These are phyloP conservation scores for Alligator sinensis DNA, from an alignment of 2,113 vertebrate genomes.

Conservation along the genomic window DNA sequence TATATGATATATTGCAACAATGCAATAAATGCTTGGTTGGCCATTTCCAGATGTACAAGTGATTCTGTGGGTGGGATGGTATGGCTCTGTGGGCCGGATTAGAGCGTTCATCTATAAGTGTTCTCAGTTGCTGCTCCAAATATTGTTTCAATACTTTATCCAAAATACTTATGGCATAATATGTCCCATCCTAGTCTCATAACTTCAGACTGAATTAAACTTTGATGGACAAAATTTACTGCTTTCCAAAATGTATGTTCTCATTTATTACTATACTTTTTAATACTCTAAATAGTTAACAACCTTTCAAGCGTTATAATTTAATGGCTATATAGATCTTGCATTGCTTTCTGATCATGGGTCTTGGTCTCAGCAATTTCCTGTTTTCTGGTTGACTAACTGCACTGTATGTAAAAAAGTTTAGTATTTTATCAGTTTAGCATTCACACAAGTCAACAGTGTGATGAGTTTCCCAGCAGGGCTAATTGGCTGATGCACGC, in stretches of 20 bases:
- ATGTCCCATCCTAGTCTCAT: background rate
- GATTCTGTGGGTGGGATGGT: too few species aligned
- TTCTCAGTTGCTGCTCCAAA: too few species aligned
- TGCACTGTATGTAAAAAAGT: background rate
- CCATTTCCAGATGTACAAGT: too few species aligned
- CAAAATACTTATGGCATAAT: too few species aligned
- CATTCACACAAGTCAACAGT: background rate
- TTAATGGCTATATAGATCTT: background rate
- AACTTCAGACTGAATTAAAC: background rate
- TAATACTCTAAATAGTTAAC: background rate
- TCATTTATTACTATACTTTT: background rate
- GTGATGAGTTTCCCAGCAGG: too few species aligned
- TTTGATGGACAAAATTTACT: background rate
- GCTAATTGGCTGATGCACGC: too few species aligned
- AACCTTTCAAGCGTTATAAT: too few species aligned
- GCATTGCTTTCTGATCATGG: background rate
- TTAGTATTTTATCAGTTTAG: background rate
- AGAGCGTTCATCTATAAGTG: too few species aligned
- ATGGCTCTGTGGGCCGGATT: too few species aligned
- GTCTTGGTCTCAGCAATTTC: background rate
- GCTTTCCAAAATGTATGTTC: background rate
- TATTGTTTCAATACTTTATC: too few species aligned
- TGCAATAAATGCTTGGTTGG: too few species aligned
- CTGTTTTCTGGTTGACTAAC: background rate
- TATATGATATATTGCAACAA: too few species aligned